A percentile compares a stretch with the other conserved stretches of the same genome.
These are phyloP conservation scores for Eutrigla gurnardus DNA, from an alignment of 2,797 vertebrate genomes.

Conservation along the genomic window DNA sequence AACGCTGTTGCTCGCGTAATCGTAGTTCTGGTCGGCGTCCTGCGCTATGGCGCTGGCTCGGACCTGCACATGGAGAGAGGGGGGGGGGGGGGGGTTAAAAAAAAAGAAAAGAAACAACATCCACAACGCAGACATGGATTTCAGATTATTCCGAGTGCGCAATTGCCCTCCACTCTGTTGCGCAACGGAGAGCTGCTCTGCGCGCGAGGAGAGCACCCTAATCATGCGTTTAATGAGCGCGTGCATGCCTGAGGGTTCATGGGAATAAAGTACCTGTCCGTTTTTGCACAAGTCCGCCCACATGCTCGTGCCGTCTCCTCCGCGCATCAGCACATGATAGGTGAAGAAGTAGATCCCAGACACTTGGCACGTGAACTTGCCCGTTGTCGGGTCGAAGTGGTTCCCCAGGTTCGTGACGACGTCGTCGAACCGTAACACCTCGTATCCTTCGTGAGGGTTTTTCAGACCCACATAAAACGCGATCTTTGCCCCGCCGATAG, in stretches of 20 bases:
- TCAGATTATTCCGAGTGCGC: neutral
- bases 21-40: slow-evolving; percentile 96
- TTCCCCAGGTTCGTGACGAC: slow-evolving; percentile 94
- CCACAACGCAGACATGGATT: neutral
- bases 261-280: slow-evolving; percentile 85
- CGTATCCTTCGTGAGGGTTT: slow-evolving; percentile 94
- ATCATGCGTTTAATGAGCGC: neutral
- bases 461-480: slow-evolving; percentile 95
- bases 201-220: neutral
- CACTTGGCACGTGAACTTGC: slow-evolving; percentile 94
- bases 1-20: slow-evolving; percentile 96
- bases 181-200: neutral
- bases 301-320: slow-evolving; percentile 95
- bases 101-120: too few species aligned
- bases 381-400: slow-evolving; percentile 90
- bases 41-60: slow-evolving; percentile 96
- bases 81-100: too few species aligned
- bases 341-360: slow-evolving; percentile 95
- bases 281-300: slow-evolving; percentile 97
- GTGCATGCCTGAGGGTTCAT: accelerated
- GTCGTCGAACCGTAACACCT: slow-evolving; percentile 93
- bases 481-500: slow-evolving; percentile 86
- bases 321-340: slow-evolving; percentile 94
- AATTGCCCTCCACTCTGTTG: neutral
- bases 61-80: slow-evolving; percentile 81